phyloP scores from a whole-genome alignment of 2,888 invertebrate genomes.

The Napeogenes inachia region DNA sequence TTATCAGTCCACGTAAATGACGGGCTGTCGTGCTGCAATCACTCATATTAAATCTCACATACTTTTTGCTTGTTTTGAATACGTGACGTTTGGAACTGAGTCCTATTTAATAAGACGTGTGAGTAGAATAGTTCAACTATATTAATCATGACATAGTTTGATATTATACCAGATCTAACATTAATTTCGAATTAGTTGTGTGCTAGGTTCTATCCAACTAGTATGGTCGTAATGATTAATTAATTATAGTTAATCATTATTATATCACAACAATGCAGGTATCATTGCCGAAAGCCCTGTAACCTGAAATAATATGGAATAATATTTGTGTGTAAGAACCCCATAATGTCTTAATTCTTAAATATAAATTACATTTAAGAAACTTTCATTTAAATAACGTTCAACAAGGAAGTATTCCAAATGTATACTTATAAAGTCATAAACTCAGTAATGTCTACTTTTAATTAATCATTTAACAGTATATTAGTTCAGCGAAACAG shows the following conservation, averaged over 20 bases:
- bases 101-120: neutral
- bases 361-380: too few relatives aligned
- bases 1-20: constrained; percentile 22
- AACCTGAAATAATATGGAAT: too few relatives aligned
- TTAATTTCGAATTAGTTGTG: neutral
- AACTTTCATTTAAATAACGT: too few relatives aligned
- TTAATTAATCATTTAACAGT: neutral
- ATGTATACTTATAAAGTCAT: too few relatives aligned
- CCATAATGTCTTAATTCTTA: too few relatives aligned
- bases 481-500: neutral
- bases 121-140: neutral
- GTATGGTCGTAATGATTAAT: neutral
- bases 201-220: neutral
- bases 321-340: too few relatives aligned
- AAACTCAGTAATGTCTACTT: too few relatives aligned
- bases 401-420: too few relatives aligned
- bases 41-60: constrained; percentile 10
- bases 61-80: constrained; percentile 6
- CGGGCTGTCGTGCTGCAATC: constrained; percentile 13
- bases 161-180: too few relatives aligned
- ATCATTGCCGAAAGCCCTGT: too few relatives aligned
- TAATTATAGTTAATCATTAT: constrained; percentile 1
- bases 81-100: neutral
- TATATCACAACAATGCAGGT: neutral
- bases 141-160: neutral